A percentile compares a stretch with the other conserved stretches of the same genome.
phyloP scores from a whole-genome alignment of 2,113 vertebrate genomes.

The Mesitornis unicolor region DNA sequence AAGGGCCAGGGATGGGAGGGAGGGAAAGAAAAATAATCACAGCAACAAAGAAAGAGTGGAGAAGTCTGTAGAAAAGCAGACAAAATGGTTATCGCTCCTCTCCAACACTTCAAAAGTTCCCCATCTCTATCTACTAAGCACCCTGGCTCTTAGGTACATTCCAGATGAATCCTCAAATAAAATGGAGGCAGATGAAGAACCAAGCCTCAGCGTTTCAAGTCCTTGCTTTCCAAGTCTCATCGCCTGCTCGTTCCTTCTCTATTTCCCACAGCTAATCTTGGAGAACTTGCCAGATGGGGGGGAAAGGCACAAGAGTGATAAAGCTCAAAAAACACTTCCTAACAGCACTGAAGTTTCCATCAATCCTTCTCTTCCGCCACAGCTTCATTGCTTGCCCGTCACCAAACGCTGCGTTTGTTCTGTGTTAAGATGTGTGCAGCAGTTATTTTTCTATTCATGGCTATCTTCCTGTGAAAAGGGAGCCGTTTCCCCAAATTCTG shows the following conservation, averaged over 20 bases:
- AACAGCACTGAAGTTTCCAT: neutral
- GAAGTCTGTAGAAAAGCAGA: neutral
- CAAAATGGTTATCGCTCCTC: neutral
- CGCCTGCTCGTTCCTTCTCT: neutral
- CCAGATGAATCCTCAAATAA: neutral
- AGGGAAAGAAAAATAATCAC: neutral
- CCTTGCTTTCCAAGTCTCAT: neutral
- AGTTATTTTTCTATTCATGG: neutral
- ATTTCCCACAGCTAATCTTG: neutral
- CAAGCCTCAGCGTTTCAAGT: neutral
- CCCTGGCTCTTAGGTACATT: neutral
- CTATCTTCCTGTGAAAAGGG: neutral
- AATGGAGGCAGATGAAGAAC: neutral
- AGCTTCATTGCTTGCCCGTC: neutral
- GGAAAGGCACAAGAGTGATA: neutral
- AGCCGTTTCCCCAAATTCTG: neutral
- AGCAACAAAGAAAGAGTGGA: neutral
- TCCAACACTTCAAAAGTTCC: neutral
- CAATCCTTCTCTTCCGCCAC: neutral
- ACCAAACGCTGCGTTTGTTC: neutral
- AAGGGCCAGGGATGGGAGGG: neutral
- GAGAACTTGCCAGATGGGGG: neutral
- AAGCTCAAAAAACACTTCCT: neutral
- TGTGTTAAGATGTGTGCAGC: neutral
- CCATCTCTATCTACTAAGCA: neutral